phyloP scores from a whole-genome alignment of 1,140 invertebrate genomes.

The Drosophila elegans region DNA sequence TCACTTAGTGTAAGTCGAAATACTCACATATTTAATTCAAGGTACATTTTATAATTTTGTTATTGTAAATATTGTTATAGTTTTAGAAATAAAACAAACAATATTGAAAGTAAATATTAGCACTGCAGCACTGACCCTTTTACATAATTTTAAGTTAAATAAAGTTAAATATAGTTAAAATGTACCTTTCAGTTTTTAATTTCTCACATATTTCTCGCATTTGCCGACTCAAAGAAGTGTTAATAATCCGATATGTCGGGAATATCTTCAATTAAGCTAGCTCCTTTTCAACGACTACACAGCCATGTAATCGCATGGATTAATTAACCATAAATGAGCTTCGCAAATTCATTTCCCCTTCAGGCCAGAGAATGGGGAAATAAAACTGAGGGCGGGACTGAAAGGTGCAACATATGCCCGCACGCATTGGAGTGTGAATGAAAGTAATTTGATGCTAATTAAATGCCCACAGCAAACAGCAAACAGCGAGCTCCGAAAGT shows the following conservation, averaged over 20 bases:
- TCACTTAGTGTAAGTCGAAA: no score
- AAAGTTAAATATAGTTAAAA: no score
- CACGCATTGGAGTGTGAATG: conserved; percentile 64
- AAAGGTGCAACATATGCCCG: conserved; percentile 44
- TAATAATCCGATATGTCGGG: conserved; percentile 5
- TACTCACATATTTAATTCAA: no score
- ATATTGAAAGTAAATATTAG: no score
- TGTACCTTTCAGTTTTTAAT: no score
- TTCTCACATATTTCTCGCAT: background rate
- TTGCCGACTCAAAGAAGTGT: background rate
- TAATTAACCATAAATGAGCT: conserved; percentile 43
- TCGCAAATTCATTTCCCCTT: conserved; percentile 13
- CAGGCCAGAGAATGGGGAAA: background rate
- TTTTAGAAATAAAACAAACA: no score
- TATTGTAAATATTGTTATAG: no score
- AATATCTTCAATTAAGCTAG: conserved; percentile 20
- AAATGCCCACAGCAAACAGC: conserved; percentile 57
- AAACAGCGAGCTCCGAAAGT: conserved; percentile 26
- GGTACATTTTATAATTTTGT: no score
- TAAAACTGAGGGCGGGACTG: conserved; percentile 9
- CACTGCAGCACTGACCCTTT: no score
- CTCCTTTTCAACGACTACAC: background rate
- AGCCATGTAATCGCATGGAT: conserved; percentile 27
- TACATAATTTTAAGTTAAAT: no score
- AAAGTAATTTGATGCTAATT: conserved; percentile 82